A percentile compares a stretch with the other conserved stretches of the same genome.
phyloP scores from a whole-genome alignment of 2,888 invertebrate genomes.

The Pollenia labialis region DNA sequence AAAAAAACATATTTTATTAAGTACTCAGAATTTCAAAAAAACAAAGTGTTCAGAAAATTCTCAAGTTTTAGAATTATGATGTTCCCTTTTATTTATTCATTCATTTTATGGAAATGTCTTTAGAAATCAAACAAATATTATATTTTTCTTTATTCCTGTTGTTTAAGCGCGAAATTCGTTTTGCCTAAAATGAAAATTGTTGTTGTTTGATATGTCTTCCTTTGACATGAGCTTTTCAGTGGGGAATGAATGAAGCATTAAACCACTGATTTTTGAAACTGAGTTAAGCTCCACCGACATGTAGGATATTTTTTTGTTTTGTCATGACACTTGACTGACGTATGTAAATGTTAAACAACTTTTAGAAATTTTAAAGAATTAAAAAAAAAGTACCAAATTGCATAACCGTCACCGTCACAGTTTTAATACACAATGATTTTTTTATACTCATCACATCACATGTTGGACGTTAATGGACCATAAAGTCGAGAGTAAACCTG shows the following conservation, averaged over 20 bases:
- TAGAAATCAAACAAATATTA: no score
- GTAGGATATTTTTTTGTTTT: constrained; percentile 3
- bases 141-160: neutral
- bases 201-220: neutral
- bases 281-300: neutral
- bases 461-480: no score
- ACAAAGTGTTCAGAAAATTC: neutral
- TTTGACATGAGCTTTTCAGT: no score
- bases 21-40: neutral
- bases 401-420: no score
- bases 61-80: neutral
- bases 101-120: no score
- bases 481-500: no score
- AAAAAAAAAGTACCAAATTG: neutral
- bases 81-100: no score
- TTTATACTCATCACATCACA: no score
- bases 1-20: neutral
- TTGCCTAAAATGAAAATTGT: neutral
- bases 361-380: neutral
- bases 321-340: constrained; percentile 14
- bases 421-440: no score
- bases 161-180: neutral
- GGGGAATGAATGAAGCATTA: neutral
- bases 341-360: constrained; percentile 15
- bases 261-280: neutral